Evolutionary conservation across 2,888 invertebrate species (phyloP).

Genomic region (Eutolmus rufibarbis): DNA sequence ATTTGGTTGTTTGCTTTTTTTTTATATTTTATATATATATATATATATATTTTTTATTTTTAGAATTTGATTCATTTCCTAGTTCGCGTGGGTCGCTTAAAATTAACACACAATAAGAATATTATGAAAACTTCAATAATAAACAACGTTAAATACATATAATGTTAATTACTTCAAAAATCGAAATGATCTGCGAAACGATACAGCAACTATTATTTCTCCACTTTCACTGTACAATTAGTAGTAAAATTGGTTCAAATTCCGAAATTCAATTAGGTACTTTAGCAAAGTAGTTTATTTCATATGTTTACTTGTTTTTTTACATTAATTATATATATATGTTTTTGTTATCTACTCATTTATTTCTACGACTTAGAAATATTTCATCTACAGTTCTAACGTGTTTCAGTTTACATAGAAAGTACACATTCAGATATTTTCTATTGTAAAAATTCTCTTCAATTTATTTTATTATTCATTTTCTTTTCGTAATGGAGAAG

Average conservation of each 20-base stretch:
- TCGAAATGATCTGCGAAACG: not conserved
- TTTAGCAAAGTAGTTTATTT: conserved; percentile 5
- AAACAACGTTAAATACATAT: not conserved
- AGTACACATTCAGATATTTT: not conserved
- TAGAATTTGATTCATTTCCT: conserved; percentile 29
- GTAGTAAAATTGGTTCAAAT: conserved; percentile 36
- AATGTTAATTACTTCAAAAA: not conserved
- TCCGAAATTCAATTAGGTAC: conserved; percentile 24
- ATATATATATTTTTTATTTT: not conserved
- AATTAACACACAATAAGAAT: conserved; percentile 1
- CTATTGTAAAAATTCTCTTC: not conserved
- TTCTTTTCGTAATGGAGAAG: not conserved
- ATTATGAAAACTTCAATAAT: not conserved
- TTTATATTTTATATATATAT: not conserved
- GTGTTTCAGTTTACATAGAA: not conserved
- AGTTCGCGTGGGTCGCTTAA: not conserved
- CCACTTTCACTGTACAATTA: not conserved
- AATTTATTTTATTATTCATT: not conserved
- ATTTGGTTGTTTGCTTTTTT: not conserved
- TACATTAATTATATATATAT: not conserved
- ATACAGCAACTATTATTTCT: not conserved
- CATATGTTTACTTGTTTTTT: not conserved
- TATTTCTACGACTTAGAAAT: not conserved
- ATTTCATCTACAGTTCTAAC: not conserved
- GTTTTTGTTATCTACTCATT: not conserved